A percentile compares a stretch with the other conserved stretches of the same genome.
Evolutionary conservation across 2,888 invertebrate genomes (phyloP).

Genomic region (Cordilura impudica): DNA sequence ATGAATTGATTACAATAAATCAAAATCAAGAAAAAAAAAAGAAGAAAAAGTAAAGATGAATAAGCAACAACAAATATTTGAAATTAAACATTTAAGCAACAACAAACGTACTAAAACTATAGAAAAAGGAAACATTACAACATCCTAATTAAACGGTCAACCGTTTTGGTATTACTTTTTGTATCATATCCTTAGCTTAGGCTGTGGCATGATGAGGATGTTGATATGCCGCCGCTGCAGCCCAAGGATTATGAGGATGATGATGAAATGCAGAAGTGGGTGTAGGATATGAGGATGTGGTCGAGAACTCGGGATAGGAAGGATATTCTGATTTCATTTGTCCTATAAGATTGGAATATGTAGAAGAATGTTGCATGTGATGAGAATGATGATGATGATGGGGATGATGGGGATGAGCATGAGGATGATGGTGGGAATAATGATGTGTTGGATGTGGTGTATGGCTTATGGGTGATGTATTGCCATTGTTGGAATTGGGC

Average conservation of each 20-base stretch:
- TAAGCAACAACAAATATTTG: constrained; percentile 42
- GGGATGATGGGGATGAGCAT: constrained; percentile 24
- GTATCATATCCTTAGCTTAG: constrained; percentile 41
- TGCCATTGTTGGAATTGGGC: constrained; percentile 44
- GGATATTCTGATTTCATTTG: constrained; percentile 73
- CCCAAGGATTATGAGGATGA: constrained; percentile 71
- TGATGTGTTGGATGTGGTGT: constrained; percentile 30
- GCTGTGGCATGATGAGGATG: constrained; percentile 72
- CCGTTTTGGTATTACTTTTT: constrained; percentile 4
- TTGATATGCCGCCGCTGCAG: constrained; percentile 70
- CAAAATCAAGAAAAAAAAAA: not conserved
- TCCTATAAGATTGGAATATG: constrained; percentile 66
- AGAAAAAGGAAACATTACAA: constrained; percentile 24
- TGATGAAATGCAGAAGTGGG: constrained; percentile 62
- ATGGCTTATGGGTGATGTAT: constrained; percentile 44
- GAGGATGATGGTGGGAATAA: constrained; percentile 34
- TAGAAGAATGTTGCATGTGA: constrained; percentile 48
- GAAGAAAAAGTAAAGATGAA: constrained; percentile 3
- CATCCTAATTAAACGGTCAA: constrained; percentile 31
- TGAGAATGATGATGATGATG: constrained; percentile 38
- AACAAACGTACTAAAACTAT: constrained; percentile 18
- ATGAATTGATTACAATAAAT: constrained; percentile 3
- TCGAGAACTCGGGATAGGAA: constrained; percentile 69
- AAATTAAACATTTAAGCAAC: constrained; percentile 47
- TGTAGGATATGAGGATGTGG: constrained; percentile 66